These are phyloP conservation scores for Nemurella pictetii DNA, from an alignment of 2,888 invertebrate genomes.

Conservation along the genomic window DNA sequence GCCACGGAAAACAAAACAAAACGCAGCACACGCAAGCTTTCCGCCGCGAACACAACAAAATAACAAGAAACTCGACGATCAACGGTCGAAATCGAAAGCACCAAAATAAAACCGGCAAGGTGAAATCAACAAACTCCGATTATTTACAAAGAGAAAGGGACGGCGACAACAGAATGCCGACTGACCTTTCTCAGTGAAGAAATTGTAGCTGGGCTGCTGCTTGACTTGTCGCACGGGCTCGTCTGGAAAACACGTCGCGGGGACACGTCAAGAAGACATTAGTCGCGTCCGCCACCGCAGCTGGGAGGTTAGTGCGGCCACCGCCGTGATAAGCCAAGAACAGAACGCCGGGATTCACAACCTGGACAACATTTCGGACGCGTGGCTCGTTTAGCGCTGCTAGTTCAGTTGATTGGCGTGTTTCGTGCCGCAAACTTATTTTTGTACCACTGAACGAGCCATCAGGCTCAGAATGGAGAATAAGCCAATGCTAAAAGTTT, in stretches of 20 bases:
- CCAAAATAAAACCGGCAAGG: background rate
- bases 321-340: too few relatives aligned
- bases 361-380: too few relatives aligned
- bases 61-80: background rate
- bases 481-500: too few relatives aligned
- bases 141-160: background rate
- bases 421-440: too few relatives aligned
- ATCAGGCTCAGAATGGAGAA: too few relatives aligned
- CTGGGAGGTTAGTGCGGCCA: background rate
- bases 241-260: background rate
- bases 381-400: too few relatives aligned
- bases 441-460: too few relatives aligned
- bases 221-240: background rate
- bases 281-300: too few relatives aligned
- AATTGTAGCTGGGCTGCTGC: constrained; percentile 51
- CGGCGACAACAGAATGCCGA: constrained; percentile 7
- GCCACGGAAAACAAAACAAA: constrained; percentile 11
- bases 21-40: background rate
- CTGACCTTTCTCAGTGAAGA: constrained; percentile 62
- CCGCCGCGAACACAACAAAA: constrained; percentile 2
- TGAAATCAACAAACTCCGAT: background rate
- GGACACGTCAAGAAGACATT: too few relatives aligned
- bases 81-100: background rate
- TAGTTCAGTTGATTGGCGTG: too few relatives aligned
- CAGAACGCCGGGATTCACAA: too few relatives aligned